Percentiles rank a stretch among this genome's conserved stretches.
Conservation (phyloP, 2,113 vertebrate species). For the Pseudopodoces humilis region DNA sequence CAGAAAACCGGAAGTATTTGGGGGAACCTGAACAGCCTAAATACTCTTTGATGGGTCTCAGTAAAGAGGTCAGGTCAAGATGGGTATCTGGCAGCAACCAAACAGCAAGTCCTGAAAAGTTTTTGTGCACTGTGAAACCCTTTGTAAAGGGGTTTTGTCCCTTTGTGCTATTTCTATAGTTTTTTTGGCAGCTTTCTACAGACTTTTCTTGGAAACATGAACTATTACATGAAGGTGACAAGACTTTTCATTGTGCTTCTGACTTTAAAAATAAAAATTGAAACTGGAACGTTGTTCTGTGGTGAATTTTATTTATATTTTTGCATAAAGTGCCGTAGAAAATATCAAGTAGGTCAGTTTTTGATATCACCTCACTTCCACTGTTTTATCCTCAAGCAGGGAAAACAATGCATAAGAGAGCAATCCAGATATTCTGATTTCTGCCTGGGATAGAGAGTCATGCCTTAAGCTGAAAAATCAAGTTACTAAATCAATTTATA, state of each 20-base stretch:
- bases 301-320: neutral
- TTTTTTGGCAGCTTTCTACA: neutral
- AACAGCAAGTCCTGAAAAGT: neutral
- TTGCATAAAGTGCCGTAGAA: neutral
- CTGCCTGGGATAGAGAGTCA: neutral
- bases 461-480: neutral
- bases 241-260: neutral
- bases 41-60: neutral
- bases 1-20: neutral
- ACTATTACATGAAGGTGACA: fast-evolving
- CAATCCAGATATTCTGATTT: neutral
- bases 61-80: neutral
- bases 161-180: neutral
- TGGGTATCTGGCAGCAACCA: neutral
- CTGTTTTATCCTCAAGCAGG: neutral
- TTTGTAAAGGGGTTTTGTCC: neutral
- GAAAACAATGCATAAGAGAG: neutral
- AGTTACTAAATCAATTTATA: neutral
- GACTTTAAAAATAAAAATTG: neutral
- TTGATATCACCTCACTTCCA: neutral
- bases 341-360: neutral
- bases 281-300: neutral
- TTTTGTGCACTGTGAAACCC: neutral
- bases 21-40: neutral
- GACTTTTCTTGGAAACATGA: neutral